phyloP scores from a whole-genome alignment of 2,113 vertebrate species.

The Varanus salvator region DNA sequence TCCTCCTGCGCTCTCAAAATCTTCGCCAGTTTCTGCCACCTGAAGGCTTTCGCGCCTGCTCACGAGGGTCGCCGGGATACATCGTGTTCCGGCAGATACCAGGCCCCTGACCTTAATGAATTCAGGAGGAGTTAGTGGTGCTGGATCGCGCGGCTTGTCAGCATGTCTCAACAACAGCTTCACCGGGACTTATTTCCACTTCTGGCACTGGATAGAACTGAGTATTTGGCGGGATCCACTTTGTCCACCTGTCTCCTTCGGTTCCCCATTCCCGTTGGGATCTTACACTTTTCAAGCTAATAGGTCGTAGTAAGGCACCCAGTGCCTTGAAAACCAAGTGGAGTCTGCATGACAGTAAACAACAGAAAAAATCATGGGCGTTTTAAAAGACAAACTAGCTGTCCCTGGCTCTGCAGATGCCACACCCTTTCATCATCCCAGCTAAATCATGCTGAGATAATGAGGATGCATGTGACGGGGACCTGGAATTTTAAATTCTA shows the following conservation, averaged over 20 bases:
- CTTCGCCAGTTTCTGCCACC: too few species aligned
- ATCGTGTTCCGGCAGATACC: too few species aligned
- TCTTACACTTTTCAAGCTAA: background rate
- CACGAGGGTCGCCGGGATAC: too few species aligned
- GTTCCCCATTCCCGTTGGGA: background rate
- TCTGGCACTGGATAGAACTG: too few species aligned
- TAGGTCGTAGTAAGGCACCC: background rate
- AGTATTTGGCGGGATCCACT: background rate
- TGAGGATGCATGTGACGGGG: background rate
- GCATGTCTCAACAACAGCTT: too few species aligned
- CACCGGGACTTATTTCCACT: too few species aligned
- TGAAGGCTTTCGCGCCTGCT: too few species aligned
- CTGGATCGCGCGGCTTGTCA: too few species aligned
- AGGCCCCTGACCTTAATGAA: too few species aligned
- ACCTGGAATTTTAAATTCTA: background rate
- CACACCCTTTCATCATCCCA: background rate
- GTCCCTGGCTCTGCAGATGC: background rate
- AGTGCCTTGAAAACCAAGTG: background rate
- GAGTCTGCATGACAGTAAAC: background rate
- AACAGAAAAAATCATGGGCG: background rate
- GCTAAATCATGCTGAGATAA: background rate
- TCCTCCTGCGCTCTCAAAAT: too few species aligned
- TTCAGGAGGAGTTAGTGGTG: too few species aligned
- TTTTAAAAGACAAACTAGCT: background rate
- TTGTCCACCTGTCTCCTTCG: background rate